phyloP scores from a whole-genome alignment of 2,888 invertebrate species.

The Brenthis ino region DNA sequence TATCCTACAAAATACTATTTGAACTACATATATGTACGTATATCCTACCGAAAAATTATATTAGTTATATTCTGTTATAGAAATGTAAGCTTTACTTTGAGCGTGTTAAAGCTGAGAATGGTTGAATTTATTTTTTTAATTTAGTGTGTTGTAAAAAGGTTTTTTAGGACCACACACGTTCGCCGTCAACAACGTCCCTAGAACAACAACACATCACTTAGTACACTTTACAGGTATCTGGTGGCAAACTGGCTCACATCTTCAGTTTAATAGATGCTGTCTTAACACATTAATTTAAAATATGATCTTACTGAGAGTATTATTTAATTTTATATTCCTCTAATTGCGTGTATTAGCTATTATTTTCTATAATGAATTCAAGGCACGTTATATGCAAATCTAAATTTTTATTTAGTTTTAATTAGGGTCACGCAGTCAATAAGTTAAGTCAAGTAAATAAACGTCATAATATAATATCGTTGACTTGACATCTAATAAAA shows the following conservation, averaged over 20 bases:
- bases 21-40: background rate
- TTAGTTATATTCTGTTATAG: background rate
- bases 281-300: slow-evolving; percentile 7
- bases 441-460: slow-evolving; percentile 2
- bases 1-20: slow-evolving; percentile 59
- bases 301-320: background rate
- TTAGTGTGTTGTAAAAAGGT: slow-evolving; percentile 44
- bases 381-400: slow-evolving; percentile 12
- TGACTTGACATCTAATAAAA: background rate
- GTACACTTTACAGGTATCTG: slow-evolving; percentile 77
- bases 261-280: slow-evolving; percentile 51
- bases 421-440: slow-evolving; percentile 20
- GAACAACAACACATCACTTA: slow-evolving; percentile 79
- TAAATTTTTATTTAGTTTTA: slow-evolving; percentile 21
- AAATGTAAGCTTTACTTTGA: slow-evolving; percentile 39
- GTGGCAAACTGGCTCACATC: slow-evolving; percentile 66
- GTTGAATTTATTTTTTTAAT: slow-evolving; percentile 34
- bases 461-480: background rate
- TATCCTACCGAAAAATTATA: background rate
- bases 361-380: slow-evolving; percentile 13
- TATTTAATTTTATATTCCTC: background rate
- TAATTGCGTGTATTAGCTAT: background rate
- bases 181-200: slow-evolving; percentile 69
- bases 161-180: slow-evolving; percentile 76
- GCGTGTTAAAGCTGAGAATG: slow-evolving; percentile 50